A percentile compares a stretch with the other conserved stretches of the same genome.
Evolutionary conservation across 1,140 invertebrate genomes (phyloP).

Genomic region (Andrena cerasifolii): DNA sequence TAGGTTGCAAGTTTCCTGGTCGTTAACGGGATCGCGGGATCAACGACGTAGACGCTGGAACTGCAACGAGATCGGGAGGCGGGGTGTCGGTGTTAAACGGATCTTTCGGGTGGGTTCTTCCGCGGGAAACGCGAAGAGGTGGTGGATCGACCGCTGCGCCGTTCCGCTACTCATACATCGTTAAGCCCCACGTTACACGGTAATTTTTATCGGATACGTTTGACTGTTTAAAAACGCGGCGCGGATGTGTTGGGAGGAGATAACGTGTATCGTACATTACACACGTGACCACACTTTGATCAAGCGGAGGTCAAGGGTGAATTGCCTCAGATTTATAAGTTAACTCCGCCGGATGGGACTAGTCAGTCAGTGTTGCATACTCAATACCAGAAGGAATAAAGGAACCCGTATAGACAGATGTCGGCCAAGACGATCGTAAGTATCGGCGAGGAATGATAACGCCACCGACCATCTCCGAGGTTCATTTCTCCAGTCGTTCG

Average conservation of each 20-base stretch:
- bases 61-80: too few species aligned
- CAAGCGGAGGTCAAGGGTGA: conserved; percentile 74
- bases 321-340: conserved; percentile 76
- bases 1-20: too few species aligned
- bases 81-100: too few species aligned
- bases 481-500: neutral
- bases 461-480: neutral
- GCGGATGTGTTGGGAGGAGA: conserved; percentile 44
- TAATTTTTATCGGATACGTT: neutral
- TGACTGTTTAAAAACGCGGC: conserved; percentile 21
- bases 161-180: neutral
- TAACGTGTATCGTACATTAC: conserved; percentile 53
- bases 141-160: neutral
- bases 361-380: conserved; percentile 66
- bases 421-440: conserved; percentile 71
- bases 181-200: conserved; percentile 11
- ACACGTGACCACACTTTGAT: conserved; percentile 56
- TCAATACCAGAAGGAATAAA: conserved; percentile 39
- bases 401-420: conserved; percentile 59
- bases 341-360: conserved; percentile 63
- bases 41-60: too few species aligned
- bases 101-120: too few species aligned
- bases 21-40: too few species aligned
- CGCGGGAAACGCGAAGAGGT: neutral
- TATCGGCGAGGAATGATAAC: conserved; percentile 31